Percentiles rank a stretch among this genome's conserved stretches.
phyloP scores from a whole-genome alignment of 2,113 vertebrate genomes.

The Coptodon bakossiorum region DNA sequence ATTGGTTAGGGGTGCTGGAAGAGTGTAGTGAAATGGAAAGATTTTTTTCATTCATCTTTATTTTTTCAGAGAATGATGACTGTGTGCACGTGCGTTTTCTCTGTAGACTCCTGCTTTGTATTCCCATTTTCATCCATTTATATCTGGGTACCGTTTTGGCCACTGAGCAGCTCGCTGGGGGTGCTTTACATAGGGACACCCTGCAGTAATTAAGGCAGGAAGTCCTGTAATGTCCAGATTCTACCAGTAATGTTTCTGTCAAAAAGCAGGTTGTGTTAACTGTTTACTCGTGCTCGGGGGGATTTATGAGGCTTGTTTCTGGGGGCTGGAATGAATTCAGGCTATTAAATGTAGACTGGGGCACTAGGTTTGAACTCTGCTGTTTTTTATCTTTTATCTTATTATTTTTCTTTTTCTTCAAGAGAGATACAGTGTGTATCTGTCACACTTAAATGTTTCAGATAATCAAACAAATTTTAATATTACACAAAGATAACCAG shows the following conservation, averaged over 20 bases:
- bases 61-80: slow-evolving; percentile 13
- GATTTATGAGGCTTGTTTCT: not conserved
- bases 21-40: not conserved
- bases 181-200: not conserved
- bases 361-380: not conserved
- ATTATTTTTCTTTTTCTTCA: not conserved
- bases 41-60: slow-evolving; percentile 38
- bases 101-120: not conserved
- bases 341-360: not conserved
- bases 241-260: not conserved
- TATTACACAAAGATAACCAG: not conserved
- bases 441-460: not conserved
- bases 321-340: not conserved
- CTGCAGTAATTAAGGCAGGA: slow-evolving; percentile 11
- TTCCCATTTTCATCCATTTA: not conserved
- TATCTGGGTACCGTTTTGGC: not conserved
- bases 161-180: not conserved
- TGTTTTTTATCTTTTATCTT: not conserved
- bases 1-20: not conserved
- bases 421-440: rapidly evolving
- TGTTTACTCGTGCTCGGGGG: not conserved
- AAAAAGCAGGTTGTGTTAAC: not conserved
- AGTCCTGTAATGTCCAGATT: not conserved
- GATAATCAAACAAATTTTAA: not conserved
- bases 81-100: not conserved